Conservation (phyloP, 64 coral and sea anemone genomes). For the Pachyseris speciosa region DNA sequence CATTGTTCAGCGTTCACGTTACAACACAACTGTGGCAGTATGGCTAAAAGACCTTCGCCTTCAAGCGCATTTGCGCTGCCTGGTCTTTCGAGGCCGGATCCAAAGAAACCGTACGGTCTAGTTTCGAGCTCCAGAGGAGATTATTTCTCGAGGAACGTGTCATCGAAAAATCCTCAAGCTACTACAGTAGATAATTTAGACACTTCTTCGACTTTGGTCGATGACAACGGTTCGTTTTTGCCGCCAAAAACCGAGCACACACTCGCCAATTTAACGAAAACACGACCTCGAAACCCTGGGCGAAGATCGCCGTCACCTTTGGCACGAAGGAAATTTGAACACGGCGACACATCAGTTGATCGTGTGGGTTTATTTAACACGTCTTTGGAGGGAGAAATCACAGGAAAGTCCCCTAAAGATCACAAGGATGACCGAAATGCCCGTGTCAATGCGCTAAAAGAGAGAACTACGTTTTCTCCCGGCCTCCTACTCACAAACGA, state of each 20-base stretch:
- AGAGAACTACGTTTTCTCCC: background rate
- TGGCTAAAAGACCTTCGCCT: conserved; percentile 49
- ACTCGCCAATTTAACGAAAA: conserved; percentile 63
- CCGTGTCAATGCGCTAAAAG: background rate
- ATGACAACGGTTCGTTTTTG: conserved; percentile 28
- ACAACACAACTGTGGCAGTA: background rate
- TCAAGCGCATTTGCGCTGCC: conserved; percentile 53
- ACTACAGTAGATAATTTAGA: background rate
- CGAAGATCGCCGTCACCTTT: conserved; percentile 44
- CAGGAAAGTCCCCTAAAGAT: background rate
- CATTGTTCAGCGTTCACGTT: background rate
- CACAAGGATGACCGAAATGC: background rate
- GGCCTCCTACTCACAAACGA: background rate
- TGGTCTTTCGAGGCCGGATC: conserved; percentile 35
- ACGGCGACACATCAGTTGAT: background rate
- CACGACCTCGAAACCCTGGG: conserved; percentile 41
- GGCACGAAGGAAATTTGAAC: conserved; percentile 46
- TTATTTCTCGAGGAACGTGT: background rate
- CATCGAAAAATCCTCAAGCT: background rate
- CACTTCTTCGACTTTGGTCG: conserved; percentile 33
- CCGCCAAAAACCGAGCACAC: conserved; percentile 21
- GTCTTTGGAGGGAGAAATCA: background rate
- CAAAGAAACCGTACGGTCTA: background rate
- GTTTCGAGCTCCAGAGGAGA: background rate
- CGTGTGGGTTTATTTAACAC: background rate